Base-by-base conservation (phyloP, 2,113 vertebrate species). In the Amazona vittata region DNA sequence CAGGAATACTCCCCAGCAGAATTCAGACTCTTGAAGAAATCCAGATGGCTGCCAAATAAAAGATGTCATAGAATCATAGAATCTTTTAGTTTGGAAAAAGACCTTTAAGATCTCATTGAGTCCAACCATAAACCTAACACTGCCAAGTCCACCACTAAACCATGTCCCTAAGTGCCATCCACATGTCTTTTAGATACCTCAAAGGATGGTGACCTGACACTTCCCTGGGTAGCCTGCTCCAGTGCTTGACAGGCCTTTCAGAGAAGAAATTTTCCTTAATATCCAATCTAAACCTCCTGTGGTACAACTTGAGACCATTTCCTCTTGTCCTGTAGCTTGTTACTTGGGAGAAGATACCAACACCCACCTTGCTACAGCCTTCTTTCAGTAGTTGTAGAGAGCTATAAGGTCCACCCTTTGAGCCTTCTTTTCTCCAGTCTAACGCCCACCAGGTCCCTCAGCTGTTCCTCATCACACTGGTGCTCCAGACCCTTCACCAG, bases 381-480 rank as follows among this genome's bases (percentile, higher is more conserved):
- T n/a, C 29, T 47, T 55, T 15, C 55, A 55, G 53, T 12, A 55
- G 53, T 33, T 55, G 11, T 12, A 20, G 53, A 55, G 19, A 55
- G 29, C 4, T 4, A 24, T 6, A 29, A 39, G 3, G 12, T 20
- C 5, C 0, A 14, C 2, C 12, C 10, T 49, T 49, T n/a, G 28
- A 47, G 10, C 3, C 15, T 39, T 28, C 37, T 53, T n/a, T 52
- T n/a, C 37, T 74, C 50, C 11, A 59, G 7, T 7, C 5, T 33
- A 2, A 65, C 18, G 16, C 21, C 1, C 25, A 15, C 20, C 25
- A 43, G 9, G 2, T 50, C 11, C 11, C 11, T 59, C 43, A 67
- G 43, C 43, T 0, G 0, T 14, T 50, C 50, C 20, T 21, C 20
- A 26, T 6, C 35, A 20, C 0, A 21, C 43, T 15, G 9, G 10